Evolutionary conservation across 2,797 vertebrate species (phyloP).

Genomic region (Semaprochilodus insignis): DNA sequence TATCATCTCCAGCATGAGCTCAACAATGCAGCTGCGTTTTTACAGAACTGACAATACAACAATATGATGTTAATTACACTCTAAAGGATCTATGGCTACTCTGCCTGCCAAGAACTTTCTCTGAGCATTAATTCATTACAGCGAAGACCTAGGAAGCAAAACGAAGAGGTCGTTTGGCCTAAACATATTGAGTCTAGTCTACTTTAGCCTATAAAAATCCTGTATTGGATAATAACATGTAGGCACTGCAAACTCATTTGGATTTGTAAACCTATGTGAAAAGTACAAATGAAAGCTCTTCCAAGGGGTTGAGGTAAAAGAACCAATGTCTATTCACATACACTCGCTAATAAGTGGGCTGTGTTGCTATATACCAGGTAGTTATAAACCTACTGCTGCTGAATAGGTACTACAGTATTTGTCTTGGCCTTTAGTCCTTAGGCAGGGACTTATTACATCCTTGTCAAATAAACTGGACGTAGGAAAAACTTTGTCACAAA

Average conservation of each 20-base stretch:
- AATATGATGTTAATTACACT: background rate
- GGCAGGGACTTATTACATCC: no score
- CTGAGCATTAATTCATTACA: background rate
- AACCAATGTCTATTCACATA: no score
- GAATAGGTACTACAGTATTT: no score
- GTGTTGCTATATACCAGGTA: no score
- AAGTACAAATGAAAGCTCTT: background rate
- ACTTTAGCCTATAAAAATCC: background rate
- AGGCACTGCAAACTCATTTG: background rate
- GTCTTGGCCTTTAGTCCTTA: no score
- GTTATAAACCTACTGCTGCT: no score
- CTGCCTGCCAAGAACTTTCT: background rate
- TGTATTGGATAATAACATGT: background rate
- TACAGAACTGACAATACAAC: background rate
- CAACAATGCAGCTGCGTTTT: background rate
- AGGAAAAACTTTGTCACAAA: no score
- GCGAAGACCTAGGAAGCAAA: background rate
- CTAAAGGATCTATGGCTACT: background rate
- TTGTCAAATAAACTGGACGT: no score
- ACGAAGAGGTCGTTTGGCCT: background rate
- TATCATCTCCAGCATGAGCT: conserved; percentile 2
- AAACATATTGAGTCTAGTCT: no score
- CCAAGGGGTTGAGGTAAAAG: no score
- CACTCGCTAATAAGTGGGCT: no score
- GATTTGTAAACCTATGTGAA: background rate